Evolutionary conservation across 2,113 vertebrate species (phyloP), one percentile per base, ranked within the genome.

Genomic region (Proterorhinus semilunaris): DNA sequence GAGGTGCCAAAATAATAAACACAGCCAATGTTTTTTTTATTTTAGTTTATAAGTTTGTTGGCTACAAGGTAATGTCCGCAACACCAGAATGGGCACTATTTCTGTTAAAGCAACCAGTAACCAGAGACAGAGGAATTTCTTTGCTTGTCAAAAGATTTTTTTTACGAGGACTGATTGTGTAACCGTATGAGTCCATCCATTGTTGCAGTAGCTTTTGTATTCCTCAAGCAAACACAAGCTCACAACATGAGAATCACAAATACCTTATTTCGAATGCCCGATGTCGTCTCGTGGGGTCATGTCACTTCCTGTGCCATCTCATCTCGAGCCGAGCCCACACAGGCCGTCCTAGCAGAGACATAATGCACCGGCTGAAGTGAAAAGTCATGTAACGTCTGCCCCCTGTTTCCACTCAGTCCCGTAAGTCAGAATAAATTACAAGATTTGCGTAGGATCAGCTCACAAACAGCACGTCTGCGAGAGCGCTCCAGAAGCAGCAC

Each of bases 361-460:
- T 55, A 55, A 55, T 55, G 53, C 53, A 55, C 10, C 11, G 27
- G 53, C 6, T 55, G 53, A 55, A 55, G 53, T 55, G 53, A 27
- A 55, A 55, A 55, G 53, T 55, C 53, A 55, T 55, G 53, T 27
- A 8, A 21, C 6, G 53, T 55, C 53, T 27, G 53, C 17, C 17
- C 53, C 53, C 17, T 55, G 53, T 55, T 27, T 16, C 9, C 53
- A 55, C 27, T 27, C 16, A 11, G 8, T 54, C 10, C 13, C n/a
- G 52, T 36, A 36, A 36, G 27, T 5, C 52, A 54, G 52, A 54
- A 54, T 54, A 21, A 17, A 54, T 54, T 54, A 54, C 52, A 17
- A 16, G 8, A 17, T n/a, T 54, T 54, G 52, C 16, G 16, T 54
- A 10, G 9, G 7, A 27, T 55, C 53, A 55, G 11, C 6, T 27